Conservation (phyloP, 1,140 invertebrate genomes). For the Lethrus apterus region DNA sequence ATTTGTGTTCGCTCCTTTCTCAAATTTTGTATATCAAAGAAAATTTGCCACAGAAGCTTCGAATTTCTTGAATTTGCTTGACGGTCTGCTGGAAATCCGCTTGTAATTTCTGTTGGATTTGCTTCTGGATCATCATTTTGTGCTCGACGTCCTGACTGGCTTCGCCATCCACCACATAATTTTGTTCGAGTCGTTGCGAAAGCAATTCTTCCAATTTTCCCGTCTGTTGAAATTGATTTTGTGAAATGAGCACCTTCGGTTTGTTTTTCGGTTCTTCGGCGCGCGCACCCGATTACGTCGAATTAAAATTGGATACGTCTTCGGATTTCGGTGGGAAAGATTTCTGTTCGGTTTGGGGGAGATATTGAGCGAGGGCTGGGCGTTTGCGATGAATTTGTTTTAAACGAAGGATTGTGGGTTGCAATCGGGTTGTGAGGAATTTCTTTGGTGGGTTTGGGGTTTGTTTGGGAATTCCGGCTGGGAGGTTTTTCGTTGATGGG, state of each 20-base stretch:
- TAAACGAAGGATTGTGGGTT: slow-evolving; percentile 19
- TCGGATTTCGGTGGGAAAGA: slow-evolving; percentile 22
- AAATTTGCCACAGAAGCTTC: too few species aligned
- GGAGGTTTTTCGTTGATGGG: slow-evolving; percentile 34
- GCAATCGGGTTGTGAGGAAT: slow-evolving; percentile 33
- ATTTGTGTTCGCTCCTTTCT: too few species aligned
- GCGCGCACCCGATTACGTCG: too few species aligned
- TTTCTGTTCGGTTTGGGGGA: slow-evolving; percentile 34
- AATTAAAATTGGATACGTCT: slow-evolving; percentile 25
- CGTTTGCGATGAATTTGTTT: slow-evolving; percentile 29
- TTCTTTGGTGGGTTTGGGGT: slow-evolving; percentile 31
- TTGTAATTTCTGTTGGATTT: slow-evolving; percentile 41
- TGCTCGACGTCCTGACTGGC: slow-evolving; percentile 30
- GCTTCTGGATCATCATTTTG: slow-evolving; percentile 38
- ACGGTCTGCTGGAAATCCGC: slow-evolving; percentile 40
- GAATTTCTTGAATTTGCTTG: slow-evolving; percentile 41
- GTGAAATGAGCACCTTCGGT: slow-evolving; percentile 27
- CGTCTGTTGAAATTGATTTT: slow-evolving; percentile 38
- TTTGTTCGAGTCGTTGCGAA: slow-evolving; percentile 34
- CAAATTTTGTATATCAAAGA: too few species aligned
- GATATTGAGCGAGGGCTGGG: slow-evolving; percentile 36
- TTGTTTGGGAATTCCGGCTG: slow-evolving; percentile 33
- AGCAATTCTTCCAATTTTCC: slow-evolving; percentile 40
- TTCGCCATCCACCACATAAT: slow-evolving; percentile 26
- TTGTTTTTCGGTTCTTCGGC: slow-evolving; percentile 26